Base-by-base conservation (phyloP, 2,797 vertebrate species). In the Anniella stebbinsi region DNA sequence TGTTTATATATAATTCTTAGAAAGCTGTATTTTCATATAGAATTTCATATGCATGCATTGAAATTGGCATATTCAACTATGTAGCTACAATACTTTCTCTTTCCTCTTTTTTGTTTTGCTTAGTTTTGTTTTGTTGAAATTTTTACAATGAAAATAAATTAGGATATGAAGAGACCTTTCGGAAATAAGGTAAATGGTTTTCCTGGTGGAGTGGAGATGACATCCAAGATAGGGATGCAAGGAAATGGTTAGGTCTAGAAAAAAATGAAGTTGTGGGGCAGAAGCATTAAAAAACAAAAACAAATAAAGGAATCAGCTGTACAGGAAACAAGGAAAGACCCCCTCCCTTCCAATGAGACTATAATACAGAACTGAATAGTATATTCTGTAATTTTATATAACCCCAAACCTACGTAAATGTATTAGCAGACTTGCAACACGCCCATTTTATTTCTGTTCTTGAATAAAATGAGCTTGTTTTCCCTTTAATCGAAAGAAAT, bases 401-500 rank as follows among this genome's bases (percentile, higher is more conserved):
- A 7, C 67, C 77, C 25, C 3, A 86, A 76, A 73, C 3, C 28
- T 60, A 11, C 0, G 17, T 54, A 9, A 25, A 76, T 0, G 1
- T 4, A 41, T 84, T 57, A 70, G 81, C 86, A 85, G 25, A 85
- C 51, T 10, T 9, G 25, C 36, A 80, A 73, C 45, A 76, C 5
- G 63, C 85, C 76, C 25, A 33, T 88, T 84, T 87, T 12, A 0
- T 67, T 48, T 91, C 67, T 51, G 72, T 0, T 76, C 2, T 41
- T 2, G 88, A 73, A 30, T 18, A 70, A 23, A 36, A 76, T 13
- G 45, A 60, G 84, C 7, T 0, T 54, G 84, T 30, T 66, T 95
- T 92, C 83, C n/a, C 36, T 86, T 87, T 54, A 86, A 91, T 92
- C 28, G 88, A 86, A 75, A 54, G 75, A 82, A 89, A 73, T 76